Evolutionary conservation across 1,140 invertebrate species (phyloP), one percentile per base, ranked within the genome.

Genomic region (Dryas iulia): DNA sequence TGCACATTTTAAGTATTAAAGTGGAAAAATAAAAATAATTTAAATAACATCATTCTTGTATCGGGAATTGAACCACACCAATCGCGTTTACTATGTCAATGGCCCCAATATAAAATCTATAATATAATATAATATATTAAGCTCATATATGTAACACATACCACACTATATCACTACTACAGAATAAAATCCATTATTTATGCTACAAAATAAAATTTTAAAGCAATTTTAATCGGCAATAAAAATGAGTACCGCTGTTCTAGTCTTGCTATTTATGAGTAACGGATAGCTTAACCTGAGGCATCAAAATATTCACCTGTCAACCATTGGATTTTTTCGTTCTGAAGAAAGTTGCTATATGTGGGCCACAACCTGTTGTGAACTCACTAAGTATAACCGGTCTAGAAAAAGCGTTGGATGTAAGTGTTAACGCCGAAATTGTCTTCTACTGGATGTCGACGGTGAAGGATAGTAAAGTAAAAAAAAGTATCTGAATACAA

Each of bases 341-440:
- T 74, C 64, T 72, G 65, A 85, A 84, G 86, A 88, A 88, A 88
- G 86, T 83, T 77, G 66, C 60, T 67, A 24, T 59, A 85, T 77
- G 82, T 86, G 63, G 82, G 86, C 79, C 83, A 71, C 73, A 86
- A 88, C 83, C 83, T 87, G 86, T 73, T 53, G 67, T 79, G 77
- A 84, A 81, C 77, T 77, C 78, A 78, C 66, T 64, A 35, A 57
- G 14, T 47, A 47, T 8, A 81, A 84, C 83, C 86, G 79, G 84
- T 83, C 72, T 24, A 47, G 59, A 53, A 60, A 47, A 39, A 60
- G 64, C 54, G 14, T 47, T 6, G 47, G n/a, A 52, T 33, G 59
- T 62, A 47, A 47, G 12, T 24, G 39, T 53, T 60, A 33, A 35
- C 18, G 12, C 14, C 14, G n/a, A 23, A 23, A 56, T 57, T 12